Percentiles rank a stretch among this genome's conserved stretches.
Conservation (phyloP, 1,140 invertebrate genomes). For the Probaryconus sp. region DNA sequence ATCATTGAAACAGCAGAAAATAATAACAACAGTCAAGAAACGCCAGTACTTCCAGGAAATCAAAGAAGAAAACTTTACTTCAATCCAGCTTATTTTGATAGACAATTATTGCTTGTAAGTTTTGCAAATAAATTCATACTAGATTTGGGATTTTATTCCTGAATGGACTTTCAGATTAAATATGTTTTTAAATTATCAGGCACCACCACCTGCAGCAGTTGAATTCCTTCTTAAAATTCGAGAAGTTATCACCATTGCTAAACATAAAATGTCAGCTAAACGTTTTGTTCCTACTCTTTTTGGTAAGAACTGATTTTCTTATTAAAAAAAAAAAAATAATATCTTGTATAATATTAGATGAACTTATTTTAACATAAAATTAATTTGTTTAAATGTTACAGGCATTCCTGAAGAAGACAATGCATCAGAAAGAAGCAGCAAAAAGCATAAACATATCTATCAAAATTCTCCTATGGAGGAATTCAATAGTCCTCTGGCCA, state of each 20-base stretch:
- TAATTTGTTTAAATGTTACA: too few relatives aligned
- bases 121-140: neutral
- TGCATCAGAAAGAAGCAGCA: slow-evolving; percentile 59
- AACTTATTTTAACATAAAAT: too few relatives aligned
- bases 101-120: slow-evolving; percentile 87
- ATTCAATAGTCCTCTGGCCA: slow-evolving; percentile 34
- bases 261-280: slow-evolving; percentile 90
- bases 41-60: slow-evolving; percentile 76
- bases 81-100: slow-evolving; percentile 92
- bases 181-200: slow-evolving; percentile 81
- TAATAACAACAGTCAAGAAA: slow-evolving; percentile 75
- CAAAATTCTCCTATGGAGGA: slow-evolving; percentile 31
- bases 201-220: slow-evolving; percentile 89
- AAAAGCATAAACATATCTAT: slow-evolving; percentile 63
- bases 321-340: too few relatives aligned
- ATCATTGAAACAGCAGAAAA: slow-evolving; percentile 89
- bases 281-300: slow-evolving; percentile 87
- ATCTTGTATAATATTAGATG: too few relatives aligned
- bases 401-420: slow-evolving; percentile 89
- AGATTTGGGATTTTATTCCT: too few relatives aligned
- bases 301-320: slow-evolving; percentile 65
- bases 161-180: too few relatives aligned
- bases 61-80: slow-evolving; percentile 89
- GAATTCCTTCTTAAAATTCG: slow-evolving; percentile 92
- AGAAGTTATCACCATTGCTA: slow-evolving; percentile 91